phyloP scores from a whole-genome alignment of 1,140 invertebrate genomes.

The Mactra quadrangularis region DNA sequence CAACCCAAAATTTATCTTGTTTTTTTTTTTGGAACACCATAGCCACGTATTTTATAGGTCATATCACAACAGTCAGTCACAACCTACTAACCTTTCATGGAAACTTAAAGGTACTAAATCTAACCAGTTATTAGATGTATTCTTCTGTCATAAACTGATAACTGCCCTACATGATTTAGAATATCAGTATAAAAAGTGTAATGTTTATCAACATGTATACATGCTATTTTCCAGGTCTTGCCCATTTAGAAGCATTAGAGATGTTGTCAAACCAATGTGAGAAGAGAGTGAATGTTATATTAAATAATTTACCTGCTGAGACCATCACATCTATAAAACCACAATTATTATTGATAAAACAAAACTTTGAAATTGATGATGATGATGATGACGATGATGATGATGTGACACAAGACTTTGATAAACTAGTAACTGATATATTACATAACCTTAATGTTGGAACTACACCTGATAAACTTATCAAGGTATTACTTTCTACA shows the following conservation, averaged over 20 bases:
- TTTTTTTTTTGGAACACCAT: too few species aligned
- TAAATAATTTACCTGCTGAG: conserved; percentile 72
- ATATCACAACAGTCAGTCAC: too few species aligned
- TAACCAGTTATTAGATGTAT: too few species aligned
- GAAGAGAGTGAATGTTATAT: conserved; percentile 76
- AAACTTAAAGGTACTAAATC: too few species aligned
- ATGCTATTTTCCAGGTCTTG: conserved; percentile 87
- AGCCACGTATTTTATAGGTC: too few species aligned
- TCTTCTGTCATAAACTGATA: too few species aligned
- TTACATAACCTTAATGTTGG: conserved; percentile 87
- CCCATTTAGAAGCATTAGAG: conserved; percentile 94
- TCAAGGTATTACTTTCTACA: conserved; percentile 83
- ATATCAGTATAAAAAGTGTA: too few species aligned
- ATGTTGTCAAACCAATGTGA: conserved; percentile 93
- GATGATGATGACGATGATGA: conserved; percentile 85
- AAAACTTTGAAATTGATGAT: conserved; percentile 91
- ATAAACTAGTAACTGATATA: conserved; percentile 80
- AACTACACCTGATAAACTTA: conserved; percentile 84
- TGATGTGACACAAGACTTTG: conserved; percentile 78
- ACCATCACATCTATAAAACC: conserved; percentile 67
- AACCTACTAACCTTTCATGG: too few species aligned
- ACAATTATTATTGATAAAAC: conserved; percentile 88
- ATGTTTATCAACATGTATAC: too few species aligned
- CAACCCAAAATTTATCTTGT: too few species aligned
- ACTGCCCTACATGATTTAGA: too few species aligned